A percentile compares a stretch with the other conserved stretches of the same genome.
Evolutionary conservation across 2,888 invertebrate genomes (phyloP).

Genomic region (Protodeltote pygarga): DNA sequence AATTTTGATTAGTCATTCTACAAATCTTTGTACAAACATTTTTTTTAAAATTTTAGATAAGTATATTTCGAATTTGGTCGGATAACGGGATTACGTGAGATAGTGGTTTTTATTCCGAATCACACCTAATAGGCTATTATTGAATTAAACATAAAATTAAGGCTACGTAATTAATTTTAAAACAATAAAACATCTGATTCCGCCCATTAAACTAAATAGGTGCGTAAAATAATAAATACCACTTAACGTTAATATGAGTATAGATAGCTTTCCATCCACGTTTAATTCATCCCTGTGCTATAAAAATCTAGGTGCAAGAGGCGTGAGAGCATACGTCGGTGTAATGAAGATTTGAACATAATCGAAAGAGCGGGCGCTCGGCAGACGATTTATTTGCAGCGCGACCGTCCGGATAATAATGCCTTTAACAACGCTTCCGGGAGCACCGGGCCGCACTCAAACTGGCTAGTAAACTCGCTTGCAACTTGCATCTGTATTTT

Average conservation of each 20-base stretch:
- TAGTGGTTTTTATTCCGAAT: too few relatives aligned
- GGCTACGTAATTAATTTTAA: not conserved
- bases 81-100: too few relatives aligned
- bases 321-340: constrained; percentile 73
- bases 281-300: constrained; percentile 26
- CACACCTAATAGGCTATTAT: too few relatives aligned
- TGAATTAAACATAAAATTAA: too few relatives aligned
- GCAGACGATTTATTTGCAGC: constrained; percentile 85
- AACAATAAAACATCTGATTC: not conserved
- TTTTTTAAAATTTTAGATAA: too few relatives aligned
- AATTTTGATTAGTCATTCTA: too few relatives aligned
- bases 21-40: too few relatives aligned
- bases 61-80: too few relatives aligned
- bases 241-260: constrained; percentile 6
- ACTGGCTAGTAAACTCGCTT: constrained; percentile 33
- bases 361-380: constrained; percentile 83
- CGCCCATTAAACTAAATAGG: not conserved
- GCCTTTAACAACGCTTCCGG: constrained; percentile 81
- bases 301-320: constrained; percentile 47
- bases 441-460: constrained; percentile 43
- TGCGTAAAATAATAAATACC: constrained; percentile 9
- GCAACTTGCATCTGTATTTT: constrained; percentile 2
- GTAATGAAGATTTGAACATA: constrained; percentile 88
- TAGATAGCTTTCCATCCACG: constrained; percentile 3
- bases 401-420: constrained; percentile 86